A percentile compares a stretch with the other conserved stretches of the same genome.
These are phyloP conservation scores for Rhea pennata DNA, from an alignment of 2,113 vertebrate genomes.

Conservation along the genomic window DNA sequence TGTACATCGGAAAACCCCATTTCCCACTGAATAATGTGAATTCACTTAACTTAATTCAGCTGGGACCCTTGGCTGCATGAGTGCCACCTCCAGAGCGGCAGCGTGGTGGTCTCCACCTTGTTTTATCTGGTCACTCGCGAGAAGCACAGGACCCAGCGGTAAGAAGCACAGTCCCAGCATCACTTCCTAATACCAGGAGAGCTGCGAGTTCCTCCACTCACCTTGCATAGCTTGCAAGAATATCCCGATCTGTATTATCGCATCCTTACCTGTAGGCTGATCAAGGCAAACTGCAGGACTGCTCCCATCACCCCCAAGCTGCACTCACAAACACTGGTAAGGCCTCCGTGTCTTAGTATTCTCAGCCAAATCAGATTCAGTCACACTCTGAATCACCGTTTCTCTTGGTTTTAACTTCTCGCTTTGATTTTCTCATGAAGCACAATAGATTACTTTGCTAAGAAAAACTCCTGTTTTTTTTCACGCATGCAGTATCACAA, in stretches of 20 bases:
- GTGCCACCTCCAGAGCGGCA: too few species aligned
- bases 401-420: not conserved
- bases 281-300: too few species aligned
- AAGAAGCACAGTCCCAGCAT: not conserved
- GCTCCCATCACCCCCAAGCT: too few species aligned
- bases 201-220: too few species aligned
- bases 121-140: accelerated
- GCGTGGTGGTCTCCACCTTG: not conserved
- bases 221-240: too few species aligned
- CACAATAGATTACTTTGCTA: not conserved
- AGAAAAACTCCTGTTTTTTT: not conserved
- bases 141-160: not conserved
- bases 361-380: not conserved
- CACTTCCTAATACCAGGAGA: too few species aligned
- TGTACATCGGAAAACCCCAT: too few species aligned
- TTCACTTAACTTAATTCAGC: not conserved
- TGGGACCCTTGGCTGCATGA: too few species aligned
- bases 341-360: accelerated
- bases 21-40: not conserved
- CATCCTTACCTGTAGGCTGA: too few species aligned
- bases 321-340: too few species aligned
- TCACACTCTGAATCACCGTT: not conserved
- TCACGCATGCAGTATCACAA: not conserved
- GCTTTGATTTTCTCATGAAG: not conserved
- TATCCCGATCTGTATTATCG: too few species aligned